A percentile compares a stretch with the other conserved stretches of the same genome.
Evolutionary conservation across 2,113 vertebrate genomes (phyloP).

Genomic region (Albula goreensis): DNA sequence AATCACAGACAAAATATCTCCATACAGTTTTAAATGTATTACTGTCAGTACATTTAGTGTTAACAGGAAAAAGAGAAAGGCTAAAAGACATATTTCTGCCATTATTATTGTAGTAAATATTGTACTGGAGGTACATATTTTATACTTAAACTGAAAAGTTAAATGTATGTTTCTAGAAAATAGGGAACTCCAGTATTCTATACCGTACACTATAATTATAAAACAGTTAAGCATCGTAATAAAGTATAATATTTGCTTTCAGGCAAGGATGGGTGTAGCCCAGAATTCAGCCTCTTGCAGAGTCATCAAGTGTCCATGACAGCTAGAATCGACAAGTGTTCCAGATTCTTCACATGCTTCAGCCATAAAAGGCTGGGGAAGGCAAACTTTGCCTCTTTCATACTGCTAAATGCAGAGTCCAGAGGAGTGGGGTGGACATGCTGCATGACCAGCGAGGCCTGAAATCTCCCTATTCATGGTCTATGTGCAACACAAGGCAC

Average conservation of each 20-base stretch:
- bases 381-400: slow-evolving; percentile 28
- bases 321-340: slow-evolving; percentile 1
- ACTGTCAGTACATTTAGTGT: no score
- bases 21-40: no score
- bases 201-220: background rate
- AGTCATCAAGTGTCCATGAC: background rate
- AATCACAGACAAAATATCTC: no score
- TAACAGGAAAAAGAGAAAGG: no score
- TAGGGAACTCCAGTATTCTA: background rate
- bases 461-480: no score
- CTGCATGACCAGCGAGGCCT: background rate
- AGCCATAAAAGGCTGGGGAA: slow-evolving; percentile 34
- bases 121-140: no score
- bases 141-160: no score
- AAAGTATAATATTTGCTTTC: background rate
- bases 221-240: background rate
- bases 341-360: slow-evolving; percentile 32
- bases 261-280: no score
- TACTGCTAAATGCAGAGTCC: slow-evolving; percentile 17
- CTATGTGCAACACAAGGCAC: no score
- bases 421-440: background rate
- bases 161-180: no score
- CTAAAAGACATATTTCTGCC: no score
- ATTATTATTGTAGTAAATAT: no score
- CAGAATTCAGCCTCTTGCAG: background rate